A percentile compares a stretch with the other conserved stretches of the same genome.
Evolutionary conservation across 2,797 vertebrate genomes (phyloP).

Genomic region (Antennarius maculatus): DNA sequence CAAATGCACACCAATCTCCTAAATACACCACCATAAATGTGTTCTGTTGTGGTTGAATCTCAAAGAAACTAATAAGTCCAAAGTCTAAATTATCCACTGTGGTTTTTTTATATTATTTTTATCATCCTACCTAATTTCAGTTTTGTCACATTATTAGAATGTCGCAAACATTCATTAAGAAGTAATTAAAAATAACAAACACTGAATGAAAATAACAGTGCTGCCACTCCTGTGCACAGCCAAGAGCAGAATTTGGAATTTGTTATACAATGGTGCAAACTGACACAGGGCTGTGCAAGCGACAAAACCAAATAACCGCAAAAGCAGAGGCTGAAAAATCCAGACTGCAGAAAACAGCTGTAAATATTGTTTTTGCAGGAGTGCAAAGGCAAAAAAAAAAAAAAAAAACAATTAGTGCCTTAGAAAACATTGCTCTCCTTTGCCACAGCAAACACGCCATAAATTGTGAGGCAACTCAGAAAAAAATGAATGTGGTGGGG

Average conservation of each 20-base stretch:
- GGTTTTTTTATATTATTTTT: slow-evolving; percentile 10
- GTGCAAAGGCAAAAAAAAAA: slow-evolving; percentile 19
- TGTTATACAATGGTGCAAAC: slow-evolving; percentile 38
- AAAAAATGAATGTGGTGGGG: background rate
- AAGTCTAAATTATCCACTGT: slow-evolving; percentile 38
- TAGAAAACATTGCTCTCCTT: slow-evolving; percentile 40
- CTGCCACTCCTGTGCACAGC: background rate
- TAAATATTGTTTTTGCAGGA: slow-evolving; percentile 42
- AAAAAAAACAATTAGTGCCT: slow-evolving; percentile 49
- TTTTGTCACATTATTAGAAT: slow-evolving; percentile 53
- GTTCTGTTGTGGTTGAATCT: slow-evolving; percentile 51
- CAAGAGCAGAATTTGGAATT: slow-evolving; percentile 20
- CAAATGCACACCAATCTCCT: slow-evolving; percentile 24
- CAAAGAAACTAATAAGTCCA: slow-evolving; percentile 45
- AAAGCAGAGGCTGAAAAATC: slow-evolving; percentile 31
- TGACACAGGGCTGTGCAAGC: slow-evolving; percentile 22
- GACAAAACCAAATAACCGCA: slow-evolving; percentile 19
- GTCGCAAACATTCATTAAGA: slow-evolving; percentile 51
- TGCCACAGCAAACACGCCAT: slow-evolving; percentile 29
- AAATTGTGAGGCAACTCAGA: slow-evolving; percentile 27
- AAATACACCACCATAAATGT: slow-evolving; percentile 16
- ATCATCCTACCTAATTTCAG: slow-evolving; percentile 49
- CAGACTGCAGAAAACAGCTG: slow-evolving; percentile 31
- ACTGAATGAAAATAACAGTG: slow-evolving; percentile 44
- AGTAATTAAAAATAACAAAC: slow-evolving; percentile 59